Conservation (phyloP, 2,797 vertebrate species). For the Cirrhinus mrigala region DNA sequence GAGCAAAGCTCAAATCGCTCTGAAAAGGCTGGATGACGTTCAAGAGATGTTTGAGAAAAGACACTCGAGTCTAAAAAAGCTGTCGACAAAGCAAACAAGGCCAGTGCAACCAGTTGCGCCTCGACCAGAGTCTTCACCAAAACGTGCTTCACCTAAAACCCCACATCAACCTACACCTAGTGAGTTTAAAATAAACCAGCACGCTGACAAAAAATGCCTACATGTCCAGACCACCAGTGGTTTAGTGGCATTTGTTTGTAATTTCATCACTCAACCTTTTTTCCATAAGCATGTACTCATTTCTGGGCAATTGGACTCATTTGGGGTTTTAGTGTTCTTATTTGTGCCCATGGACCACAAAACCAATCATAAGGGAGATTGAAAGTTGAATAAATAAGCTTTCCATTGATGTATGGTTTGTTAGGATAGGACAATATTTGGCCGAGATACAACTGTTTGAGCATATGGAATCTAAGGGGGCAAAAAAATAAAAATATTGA, state of each 20-base stretch:
- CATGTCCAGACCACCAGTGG: background rate
- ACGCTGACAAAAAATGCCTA: background rate
- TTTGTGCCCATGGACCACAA: too few relatives aligned
- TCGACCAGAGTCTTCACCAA: constrained; percentile 93
- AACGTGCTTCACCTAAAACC: constrained; percentile 83
- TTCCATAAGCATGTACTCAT: background rate
- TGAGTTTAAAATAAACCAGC: constrained; percentile 62
- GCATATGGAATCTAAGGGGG: too few relatives aligned
- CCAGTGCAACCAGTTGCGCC: constrained; percentile 94
- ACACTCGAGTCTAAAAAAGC: constrained; percentile 89
- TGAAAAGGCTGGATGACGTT: constrained; percentile 88
- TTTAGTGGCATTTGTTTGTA: background rate
- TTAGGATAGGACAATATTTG: too few relatives aligned
- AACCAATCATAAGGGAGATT: too few relatives aligned
- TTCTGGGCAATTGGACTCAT: background rate
- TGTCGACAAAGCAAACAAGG: constrained; percentile 92
- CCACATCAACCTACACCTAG: constrained; percentile 76
- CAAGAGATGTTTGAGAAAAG: constrained; percentile 95
- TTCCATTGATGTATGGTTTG: too few relatives aligned
- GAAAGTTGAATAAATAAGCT: too few relatives aligned
- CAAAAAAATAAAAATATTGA: too few relatives aligned
- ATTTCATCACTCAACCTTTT: background rate
- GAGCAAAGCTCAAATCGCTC: constrained; percentile 84
- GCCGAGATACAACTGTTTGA: too few relatives aligned
- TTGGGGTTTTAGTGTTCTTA: background rate